Base-by-base conservation (phyloP, 2,797 vertebrate species). In the Coccyzus lansbergi region DNA sequence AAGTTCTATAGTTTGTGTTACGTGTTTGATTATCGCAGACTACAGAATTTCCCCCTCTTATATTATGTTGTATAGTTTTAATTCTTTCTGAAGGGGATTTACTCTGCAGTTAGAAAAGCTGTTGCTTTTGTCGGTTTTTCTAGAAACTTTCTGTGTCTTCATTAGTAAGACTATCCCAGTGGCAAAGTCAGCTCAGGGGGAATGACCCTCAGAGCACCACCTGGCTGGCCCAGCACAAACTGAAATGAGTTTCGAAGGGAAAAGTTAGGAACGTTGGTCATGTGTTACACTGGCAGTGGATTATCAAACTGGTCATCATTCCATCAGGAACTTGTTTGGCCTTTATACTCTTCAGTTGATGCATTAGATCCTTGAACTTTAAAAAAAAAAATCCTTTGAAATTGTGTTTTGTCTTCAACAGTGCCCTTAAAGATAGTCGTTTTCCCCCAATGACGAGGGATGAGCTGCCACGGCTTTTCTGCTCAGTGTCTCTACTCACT, bases 371-470 rank as follows among this genome's bases (percentile, higher is more conserved):
- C 46, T 85, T 88, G 34, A 94, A 65, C 59, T 88, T 76, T 74
- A 7, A 70, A 55, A 29, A 77, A 75, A 76, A 91, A 79, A 93
- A 42, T 86, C 51, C 70, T 86, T 95, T 96, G 96, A 94, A 97
- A 97, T 93, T 95, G 52, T 96, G 22, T 95, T 96, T 96, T 96
- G 76, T 97, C 95, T 97, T 91, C 88, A 94, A 93, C 98, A 99
- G 99, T 99, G 99, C 99, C 99, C 99, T 99, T 99, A 99, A 99
- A 99, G 99, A 99, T 98, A 99, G 99, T 98, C 99, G 99, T 98
- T 99, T 99, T 94, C 99, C 99, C 98, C 99, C 99, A 95, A 99
- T 99, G 99, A 99, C 99, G 97, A 99, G 99, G 99, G 99, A 99
- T 95, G 99, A 99, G 98, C 98, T 99, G 98, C 99, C 99, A 96